Evolutionary conservation across 2,888 invertebrate genomes (phyloP).

Genomic region (Actias luna): DNA sequence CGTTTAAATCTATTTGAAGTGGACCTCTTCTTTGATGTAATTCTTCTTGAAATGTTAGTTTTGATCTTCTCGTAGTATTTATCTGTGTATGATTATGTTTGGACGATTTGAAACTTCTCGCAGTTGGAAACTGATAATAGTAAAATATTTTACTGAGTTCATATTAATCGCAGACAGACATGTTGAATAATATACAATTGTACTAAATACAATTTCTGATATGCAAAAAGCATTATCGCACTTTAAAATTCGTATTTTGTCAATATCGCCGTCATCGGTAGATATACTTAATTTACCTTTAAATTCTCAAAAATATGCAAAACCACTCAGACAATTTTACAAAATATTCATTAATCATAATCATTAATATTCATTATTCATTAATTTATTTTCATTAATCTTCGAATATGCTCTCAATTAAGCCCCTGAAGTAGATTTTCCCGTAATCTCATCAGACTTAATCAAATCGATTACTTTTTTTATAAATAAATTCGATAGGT

Average conservation of each 20-base stretch:
- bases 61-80: neutral
- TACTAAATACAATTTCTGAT: no score
- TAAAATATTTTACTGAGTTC: neutral
- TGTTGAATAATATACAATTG: no score
- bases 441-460: neutral
- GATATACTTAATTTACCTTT: no score
- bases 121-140: neutral
- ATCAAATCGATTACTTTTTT: neutral
- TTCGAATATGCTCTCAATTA: neutral
- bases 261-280: no score
- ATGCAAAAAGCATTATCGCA: no score
- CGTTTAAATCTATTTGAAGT: neutral
- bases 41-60: neutral
- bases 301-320: no score
- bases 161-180: neutral
- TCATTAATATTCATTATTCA: no score
- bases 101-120: neutral
- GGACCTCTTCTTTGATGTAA: neutral
- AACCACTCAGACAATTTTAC: no score
- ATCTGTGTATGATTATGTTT: neutral
- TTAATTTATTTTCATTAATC: neutral
- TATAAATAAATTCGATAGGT: neutral
- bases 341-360: no score
- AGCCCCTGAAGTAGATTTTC: neutral
- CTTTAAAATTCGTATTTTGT: no score